Evolutionary conservation across 92 coral and sea anemone genomes (phyloP).

Genomic region (Anthopleura xanthogrammica): DNA sequence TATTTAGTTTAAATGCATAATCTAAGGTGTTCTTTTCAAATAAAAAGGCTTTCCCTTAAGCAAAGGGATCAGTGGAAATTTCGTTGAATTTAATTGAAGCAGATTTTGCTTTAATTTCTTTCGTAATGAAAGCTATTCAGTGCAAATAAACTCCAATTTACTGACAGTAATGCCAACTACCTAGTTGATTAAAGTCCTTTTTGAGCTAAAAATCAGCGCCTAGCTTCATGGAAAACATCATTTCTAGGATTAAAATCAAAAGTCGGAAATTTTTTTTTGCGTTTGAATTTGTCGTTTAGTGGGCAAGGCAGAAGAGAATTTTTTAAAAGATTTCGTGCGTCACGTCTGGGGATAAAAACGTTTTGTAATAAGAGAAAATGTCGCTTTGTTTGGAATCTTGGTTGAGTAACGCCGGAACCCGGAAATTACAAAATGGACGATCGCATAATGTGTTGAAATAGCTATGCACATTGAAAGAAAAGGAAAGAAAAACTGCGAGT

Average conservation of each 20-base stretch:
- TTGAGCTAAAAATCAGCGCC: too few relatives aligned
- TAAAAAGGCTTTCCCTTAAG: too few relatives aligned
- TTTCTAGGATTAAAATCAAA: not conserved
- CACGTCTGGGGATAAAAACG: not conserved
- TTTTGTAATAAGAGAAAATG: not conserved
- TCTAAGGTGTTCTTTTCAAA: too few relatives aligned
- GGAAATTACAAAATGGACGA: not conserved
- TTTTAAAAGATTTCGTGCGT: not conserved
- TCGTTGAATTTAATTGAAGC: not conserved
- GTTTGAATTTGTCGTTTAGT: not conserved
- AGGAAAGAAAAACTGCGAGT: not conserved
- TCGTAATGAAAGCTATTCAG: not conserved
- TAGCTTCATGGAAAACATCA: not conserved
- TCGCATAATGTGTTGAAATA: not conserved
- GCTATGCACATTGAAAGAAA: not conserved
- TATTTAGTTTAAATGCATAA: too few relatives aligned
- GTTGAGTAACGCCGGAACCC: not conserved
- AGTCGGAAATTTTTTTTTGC: not conserved
- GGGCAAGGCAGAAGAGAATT: not conserved
- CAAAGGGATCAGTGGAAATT: too few relatives aligned
- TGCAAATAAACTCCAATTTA: not conserved
- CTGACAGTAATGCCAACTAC: not conserved
- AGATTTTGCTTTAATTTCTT: not conserved
- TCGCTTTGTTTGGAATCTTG: not conserved
- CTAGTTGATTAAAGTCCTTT: not conserved